Evolutionary conservation across 2,113 vertebrate genomes (phyloP).

Genomic region (Ramphastos sulfuratus): DNA sequence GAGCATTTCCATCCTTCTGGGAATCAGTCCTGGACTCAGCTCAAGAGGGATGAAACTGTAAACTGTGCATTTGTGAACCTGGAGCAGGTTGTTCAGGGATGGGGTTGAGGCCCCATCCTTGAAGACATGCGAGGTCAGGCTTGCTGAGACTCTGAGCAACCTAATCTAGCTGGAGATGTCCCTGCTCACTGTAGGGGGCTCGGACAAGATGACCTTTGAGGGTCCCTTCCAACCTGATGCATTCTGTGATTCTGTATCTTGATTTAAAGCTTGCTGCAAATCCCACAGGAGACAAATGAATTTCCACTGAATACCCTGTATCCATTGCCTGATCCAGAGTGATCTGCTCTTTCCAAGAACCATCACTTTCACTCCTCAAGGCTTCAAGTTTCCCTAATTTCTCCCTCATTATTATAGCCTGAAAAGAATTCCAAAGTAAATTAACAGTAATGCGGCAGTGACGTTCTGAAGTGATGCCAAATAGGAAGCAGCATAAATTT

Average conservation of each 20-base stretch:
- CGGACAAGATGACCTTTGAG: too few relatives aligned
- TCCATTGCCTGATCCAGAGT: background rate
- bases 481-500: constrained; percentile 25
- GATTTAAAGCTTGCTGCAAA: background rate
- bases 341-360: background rate
- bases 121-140: too few relatives aligned
- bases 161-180: too few relatives aligned
- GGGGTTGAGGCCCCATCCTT: too few relatives aligned
- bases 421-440: background rate
- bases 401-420: background rate
- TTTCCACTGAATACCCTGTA: background rate
- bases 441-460: background rate
- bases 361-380: background rate
- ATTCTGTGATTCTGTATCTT: background rate
- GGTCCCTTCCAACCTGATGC: too few relatives aligned
- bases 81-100: too few relatives aligned
- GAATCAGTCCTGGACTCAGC: background rate
- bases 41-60: background rate
- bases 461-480: background rate
- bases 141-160: too few relatives aligned
- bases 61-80: background rate
- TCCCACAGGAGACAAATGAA: background rate
- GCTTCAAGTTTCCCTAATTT: background rate
- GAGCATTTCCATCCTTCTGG: background rate
- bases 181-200: too few relatives aligned